Evolutionary conservation across 2,888 invertebrate genomes (phyloP), one percentile per base, ranked within the genome.

Genomic region (Hirtodrosophila cameraria): DNA sequence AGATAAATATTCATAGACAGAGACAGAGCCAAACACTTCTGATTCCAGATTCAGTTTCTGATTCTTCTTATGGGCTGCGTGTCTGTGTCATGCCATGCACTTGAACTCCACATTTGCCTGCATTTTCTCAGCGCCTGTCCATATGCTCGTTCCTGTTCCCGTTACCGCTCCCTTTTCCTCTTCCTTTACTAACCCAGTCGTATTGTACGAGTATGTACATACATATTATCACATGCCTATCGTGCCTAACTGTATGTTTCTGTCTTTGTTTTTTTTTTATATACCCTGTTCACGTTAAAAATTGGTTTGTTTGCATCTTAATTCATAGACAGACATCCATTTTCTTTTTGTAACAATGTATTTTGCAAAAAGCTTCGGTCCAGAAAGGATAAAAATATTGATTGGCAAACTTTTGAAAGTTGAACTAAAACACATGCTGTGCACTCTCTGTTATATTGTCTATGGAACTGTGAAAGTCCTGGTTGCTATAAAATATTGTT

Each of bases 41-140:
- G 25, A 18, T 15, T 23, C 12, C n/a, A n/a, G 16, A 36, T 15
- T 42, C 27, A 2, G 8, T 3, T 31, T 38, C 31, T 16, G 13
- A 23, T 23, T n/a, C 54, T 43, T 16, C 13, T 25, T 30, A 18
- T 18, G 41, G 33, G 38, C 28, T 50, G 54, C 33, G 46, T 73
- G 79, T 73, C 63, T 73, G 63, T 78, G 77, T 67, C 82, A 72
- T 62, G 76, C 57, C 74, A 82, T 82, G 78, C 76, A 79, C 78
- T 79, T 79, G 78, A 79, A 79, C 83, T 79, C 76, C 39, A 46
- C 83, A 82, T 78, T 78, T 76, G 79, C 67, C 76, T 71, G 55
- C 62, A 72, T 68, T 46, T 23, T 46, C 54, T 58, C 62, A 30
- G 8, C 27, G 15, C 9, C 35, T 41, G 7, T 57, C 15, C 57